Evolutionary conservation across 2,888 invertebrate species (phyloP).

Genomic region (Deilephila elpenor): DNA sequence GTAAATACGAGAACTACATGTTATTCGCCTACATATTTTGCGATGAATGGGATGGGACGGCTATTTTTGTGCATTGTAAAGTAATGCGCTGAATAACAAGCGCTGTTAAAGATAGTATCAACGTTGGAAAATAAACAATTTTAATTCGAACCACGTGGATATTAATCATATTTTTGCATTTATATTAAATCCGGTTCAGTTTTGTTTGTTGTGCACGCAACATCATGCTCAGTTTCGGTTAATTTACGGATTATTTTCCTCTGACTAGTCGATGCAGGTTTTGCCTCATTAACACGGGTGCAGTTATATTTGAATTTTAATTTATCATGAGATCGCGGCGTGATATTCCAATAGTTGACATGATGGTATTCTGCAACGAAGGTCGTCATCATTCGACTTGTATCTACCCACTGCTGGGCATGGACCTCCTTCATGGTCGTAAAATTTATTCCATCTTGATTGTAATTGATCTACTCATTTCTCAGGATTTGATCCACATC

Average conservation of each 20-base stretch:
- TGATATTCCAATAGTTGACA: neutral
- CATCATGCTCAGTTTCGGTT: neutral
- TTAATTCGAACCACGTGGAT: slow-evolving; percentile 12
- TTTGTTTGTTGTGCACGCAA: neutral
- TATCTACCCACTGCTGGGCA: no score
- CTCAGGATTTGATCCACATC: no score
- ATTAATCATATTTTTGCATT: slow-evolving; percentile 19
- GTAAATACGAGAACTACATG: neutral
- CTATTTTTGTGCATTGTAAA: neutral
- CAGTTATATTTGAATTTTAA: slow-evolving; percentile 20
- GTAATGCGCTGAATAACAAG: slow-evolving; percentile 13
- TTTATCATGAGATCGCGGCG: neutral
- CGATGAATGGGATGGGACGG: neutral
- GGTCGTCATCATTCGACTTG: no score
- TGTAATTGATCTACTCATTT: no score
- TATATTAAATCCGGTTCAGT: slow-evolving; percentile 17
- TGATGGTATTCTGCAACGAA: no score
- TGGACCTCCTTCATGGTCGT: no score
- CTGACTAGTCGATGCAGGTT: neutral
- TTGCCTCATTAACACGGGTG: slow-evolving; percentile 6
- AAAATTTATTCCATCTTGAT: no score
- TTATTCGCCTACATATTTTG: neutral
- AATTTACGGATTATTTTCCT: neutral
- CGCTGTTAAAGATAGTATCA: neutral
- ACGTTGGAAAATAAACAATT: neutral